These are phyloP conservation scores for Carassius gibelio DNA, from an alignment of 2,113 vertebrate genomes.

Conservation along the genomic window DNA sequence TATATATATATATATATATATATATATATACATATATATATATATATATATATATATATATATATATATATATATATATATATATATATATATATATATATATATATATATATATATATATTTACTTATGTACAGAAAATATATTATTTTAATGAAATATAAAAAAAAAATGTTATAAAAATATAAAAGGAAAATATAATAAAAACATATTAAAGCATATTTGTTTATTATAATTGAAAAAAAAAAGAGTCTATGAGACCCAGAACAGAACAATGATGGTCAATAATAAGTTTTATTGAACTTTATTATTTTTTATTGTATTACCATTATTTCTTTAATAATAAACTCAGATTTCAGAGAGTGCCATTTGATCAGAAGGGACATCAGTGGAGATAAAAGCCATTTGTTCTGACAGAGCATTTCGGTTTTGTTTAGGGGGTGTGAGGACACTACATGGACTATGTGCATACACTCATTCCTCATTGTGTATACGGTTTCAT, in stretches of 20 bases:
- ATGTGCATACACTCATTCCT: conserved; percentile 64
- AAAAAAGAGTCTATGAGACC: not conserved
- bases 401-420: conserved; percentile 52
- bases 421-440: conserved; percentile 52
- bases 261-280: not conserved
- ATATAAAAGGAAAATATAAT: not conserved
- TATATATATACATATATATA: too few relatives aligned
- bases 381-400: conserved; percentile 22
- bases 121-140: too few relatives aligned
- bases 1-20: too few relatives aligned
- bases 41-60: too few relatives aligned
- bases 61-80: too few relatives aligned
- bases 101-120: too few relatives aligned
- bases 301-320: not conserved
- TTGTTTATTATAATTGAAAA: not conserved
- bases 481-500: conserved; percentile 71
- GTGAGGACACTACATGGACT: conserved; percentile 37
- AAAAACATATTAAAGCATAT: not conserved
- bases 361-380: not conserved
- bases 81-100: too few relatives aligned
- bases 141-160: not conserved
- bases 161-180: too few relatives aligned
- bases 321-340: not conserved
- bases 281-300: not conserved
- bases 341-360: not conserved